phyloP scores from a whole-genome alignment of 2,113 vertebrate genomes.

The Marcusenius ussheri region DNA sequence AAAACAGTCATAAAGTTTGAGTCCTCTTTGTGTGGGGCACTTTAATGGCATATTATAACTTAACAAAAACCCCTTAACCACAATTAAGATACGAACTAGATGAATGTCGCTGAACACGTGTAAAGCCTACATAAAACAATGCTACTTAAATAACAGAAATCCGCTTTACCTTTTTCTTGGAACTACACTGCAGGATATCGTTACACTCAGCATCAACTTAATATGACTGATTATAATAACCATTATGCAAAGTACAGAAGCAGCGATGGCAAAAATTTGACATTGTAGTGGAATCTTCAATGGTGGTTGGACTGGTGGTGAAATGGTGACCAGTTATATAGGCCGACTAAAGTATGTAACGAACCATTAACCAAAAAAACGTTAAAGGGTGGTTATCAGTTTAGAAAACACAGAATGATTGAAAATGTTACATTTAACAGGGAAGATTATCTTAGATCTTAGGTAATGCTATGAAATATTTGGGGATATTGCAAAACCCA shows the following conservation, averaged over 20 bases:
- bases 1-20: background rate
- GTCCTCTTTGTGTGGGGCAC: background rate
- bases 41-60: background rate
- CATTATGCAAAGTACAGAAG: background rate
- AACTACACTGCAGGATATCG: background rate
- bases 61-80: background rate
- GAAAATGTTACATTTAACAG: background rate
- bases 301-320: background rate
- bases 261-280: background rate
- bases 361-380: background rate
- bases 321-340: background rate
- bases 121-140: background rate
- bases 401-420: background rate
- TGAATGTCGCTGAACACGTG: background rate
- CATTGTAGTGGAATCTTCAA: background rate
- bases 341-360: background rate
- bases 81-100: background rate
- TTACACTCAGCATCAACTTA: background rate
- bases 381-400: background rate
- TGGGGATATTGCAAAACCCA: background rate
- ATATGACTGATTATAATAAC: background rate
- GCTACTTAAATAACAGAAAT: background rate
- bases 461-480: background rate
- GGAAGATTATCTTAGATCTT: background rate
- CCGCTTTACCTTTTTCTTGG: background rate